phyloP scores from a whole-genome alignment of 2,888 invertebrate genomes.

The Clanis bilineata region DNA sequence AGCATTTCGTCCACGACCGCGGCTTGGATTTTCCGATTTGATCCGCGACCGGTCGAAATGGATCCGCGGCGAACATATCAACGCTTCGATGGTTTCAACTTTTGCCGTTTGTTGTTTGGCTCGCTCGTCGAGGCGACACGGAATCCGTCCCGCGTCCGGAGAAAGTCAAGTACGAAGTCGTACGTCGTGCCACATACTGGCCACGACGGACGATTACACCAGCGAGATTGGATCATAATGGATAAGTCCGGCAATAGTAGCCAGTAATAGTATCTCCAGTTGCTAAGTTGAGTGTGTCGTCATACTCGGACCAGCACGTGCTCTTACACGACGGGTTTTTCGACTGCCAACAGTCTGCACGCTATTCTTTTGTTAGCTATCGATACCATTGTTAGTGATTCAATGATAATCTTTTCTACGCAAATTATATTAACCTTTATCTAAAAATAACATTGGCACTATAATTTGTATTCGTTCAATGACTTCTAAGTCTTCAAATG shows the following conservation, averaged over 20 bases:
- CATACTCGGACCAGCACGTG: constrained; percentile 49
- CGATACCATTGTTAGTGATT: constrained; percentile 22
- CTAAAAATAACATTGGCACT: constrained; percentile 31
- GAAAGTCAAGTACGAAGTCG: constrained; percentile 75
- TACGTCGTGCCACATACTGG: constrained; percentile 62
- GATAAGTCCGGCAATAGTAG: constrained; percentile 58
- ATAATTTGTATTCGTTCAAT: constrained; percentile 32
- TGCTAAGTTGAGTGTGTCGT: constrained; percentile 61
- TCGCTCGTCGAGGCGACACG: constrained; percentile 73
- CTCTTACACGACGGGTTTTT: constrained; percentile 34
- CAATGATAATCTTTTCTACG: constrained; percentile 10
- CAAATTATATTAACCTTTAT: constrained; percentile 30
- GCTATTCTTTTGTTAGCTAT: constrained; percentile 33
- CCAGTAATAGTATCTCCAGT: constrained; percentile 38
- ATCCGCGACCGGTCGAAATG: constrained; percentile 65
- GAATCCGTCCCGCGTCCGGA: constrained; percentile 61
- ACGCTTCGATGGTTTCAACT: constrained; percentile 70
- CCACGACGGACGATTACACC: constrained; percentile 56
- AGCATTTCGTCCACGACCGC: constrained; percentile 49
- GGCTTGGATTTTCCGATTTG: constrained; percentile 53
- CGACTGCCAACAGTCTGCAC: constrained; percentile 36
- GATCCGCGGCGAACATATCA: constrained; percentile 61
- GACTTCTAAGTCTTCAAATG: constrained; percentile 36
- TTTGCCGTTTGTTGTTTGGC: constrained; percentile 69
- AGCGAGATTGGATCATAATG: constrained; percentile 70